A percentile compares a stretch with the other conserved stretches of the same genome.
phyloP scores from a whole-genome alignment of 2,888 invertebrate genomes.

The Dione vanillae region DNA sequence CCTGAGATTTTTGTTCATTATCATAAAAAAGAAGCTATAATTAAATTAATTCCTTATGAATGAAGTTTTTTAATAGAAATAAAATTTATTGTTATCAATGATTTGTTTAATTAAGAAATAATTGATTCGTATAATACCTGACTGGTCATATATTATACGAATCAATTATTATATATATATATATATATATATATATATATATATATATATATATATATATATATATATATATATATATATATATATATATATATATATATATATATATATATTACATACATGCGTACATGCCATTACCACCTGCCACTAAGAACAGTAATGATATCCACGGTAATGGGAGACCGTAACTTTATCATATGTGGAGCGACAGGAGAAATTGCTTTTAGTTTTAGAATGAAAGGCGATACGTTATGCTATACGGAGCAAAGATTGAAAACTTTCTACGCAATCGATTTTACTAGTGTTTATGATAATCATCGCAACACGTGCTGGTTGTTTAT shows the following conservation, averaged over 20 bases:
- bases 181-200: too few relatives aligned
- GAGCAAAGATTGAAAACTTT: constrained; percentile 66
- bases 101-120: neutral
- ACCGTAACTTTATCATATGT: constrained; percentile 75
- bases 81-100: too few relatives aligned
- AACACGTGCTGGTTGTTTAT: constrained; percentile 45
- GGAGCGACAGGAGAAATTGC: constrained; percentile 70
- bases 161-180: too few relatives aligned
- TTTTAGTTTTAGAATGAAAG: constrained; percentile 75
- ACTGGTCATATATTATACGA: too few relatives aligned
- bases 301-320: constrained; percentile 52
- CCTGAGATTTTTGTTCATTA: neutral
- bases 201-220: too few relatives aligned
- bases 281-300: constrained; percentile 28
- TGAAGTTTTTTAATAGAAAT: too few relatives aligned
- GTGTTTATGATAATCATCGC: constrained; percentile 50
- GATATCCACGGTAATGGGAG: constrained; percentile 71
- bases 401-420: constrained; percentile 64
- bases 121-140: too few relatives aligned
- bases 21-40: too few relatives aligned
- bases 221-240: too few relatives aligned
- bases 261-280: neutral
- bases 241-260: too few relatives aligned
- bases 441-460: constrained; percentile 64
- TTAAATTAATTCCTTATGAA: too few relatives aligned